These are phyloP conservation scores for Corticium candelabrum DNA, from an alignment of 37 sponge, comb jelly and placozoan genomes.

Conservation along the genomic window DNA sequence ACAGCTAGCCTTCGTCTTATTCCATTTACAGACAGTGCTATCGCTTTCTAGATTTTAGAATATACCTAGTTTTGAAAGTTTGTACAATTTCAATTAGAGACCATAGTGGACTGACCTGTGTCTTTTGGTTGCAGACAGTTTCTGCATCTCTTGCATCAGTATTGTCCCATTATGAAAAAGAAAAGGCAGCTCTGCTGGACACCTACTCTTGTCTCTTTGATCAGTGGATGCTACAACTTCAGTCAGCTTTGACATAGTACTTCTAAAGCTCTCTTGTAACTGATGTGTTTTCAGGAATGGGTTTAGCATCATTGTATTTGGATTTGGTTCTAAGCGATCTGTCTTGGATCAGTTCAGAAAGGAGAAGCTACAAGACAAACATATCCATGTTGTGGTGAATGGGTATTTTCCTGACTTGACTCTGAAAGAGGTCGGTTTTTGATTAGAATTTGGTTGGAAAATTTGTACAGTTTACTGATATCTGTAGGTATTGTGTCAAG, in stretches of 20 bases:
- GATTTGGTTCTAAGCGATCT: slow-evolving; percentile 81
- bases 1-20: too few species aligned
- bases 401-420: slow-evolving; percentile 86
- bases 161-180: not conserved
- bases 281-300: slow-evolving; percentile 27
- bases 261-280: not conserved
- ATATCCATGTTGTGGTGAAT: slow-evolving; percentile 65
- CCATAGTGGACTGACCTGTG: too few species aligned
- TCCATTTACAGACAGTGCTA: too few species aligned
- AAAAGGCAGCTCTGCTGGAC: not conserved
- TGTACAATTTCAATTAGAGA: too few species aligned
- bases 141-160: not conserved
- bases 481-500: too few species aligned
- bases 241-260: not conserved
- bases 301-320: slow-evolving; percentile 79
- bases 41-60: too few species aligned
- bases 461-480: too few species aligned
- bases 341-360: slow-evolving; percentile 63
- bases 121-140: not conserved
- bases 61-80: too few species aligned
- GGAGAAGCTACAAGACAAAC: slow-evolving; percentile 29
- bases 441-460: too few species aligned
- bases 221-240: not conserved
- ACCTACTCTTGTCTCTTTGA: not conserved
- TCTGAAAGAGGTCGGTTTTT: slow-evolving; percentile 51